A percentile compares a stretch with the other conserved stretches of the same genome.
phyloP scores from a whole-genome alignment of 2,113 vertebrate genomes.

The Tenrec ecaudatus region DNA sequence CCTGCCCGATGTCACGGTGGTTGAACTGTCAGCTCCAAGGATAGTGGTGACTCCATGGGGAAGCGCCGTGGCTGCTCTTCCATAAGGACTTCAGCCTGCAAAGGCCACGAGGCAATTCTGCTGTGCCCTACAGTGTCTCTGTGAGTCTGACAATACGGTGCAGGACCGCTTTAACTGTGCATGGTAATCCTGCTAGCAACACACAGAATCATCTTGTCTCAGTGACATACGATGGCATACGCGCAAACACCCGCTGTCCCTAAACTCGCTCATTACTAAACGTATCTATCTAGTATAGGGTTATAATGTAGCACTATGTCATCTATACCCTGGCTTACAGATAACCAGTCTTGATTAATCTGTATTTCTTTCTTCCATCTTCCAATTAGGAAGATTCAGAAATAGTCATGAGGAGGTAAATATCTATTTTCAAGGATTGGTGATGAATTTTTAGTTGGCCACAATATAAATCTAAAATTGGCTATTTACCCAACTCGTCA shows the following conservation, averaged over 20 bases:
- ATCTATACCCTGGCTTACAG: background rate
- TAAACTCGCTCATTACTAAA: background rate
- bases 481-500: background rate
- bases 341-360: background rate
- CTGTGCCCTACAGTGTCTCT: background rate
- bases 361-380: background rate
- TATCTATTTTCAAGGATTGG: background rate
- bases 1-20: background rate
- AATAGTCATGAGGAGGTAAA: background rate
- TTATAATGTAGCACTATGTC: background rate
- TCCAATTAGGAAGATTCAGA: background rate
- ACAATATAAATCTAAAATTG: slow-evolving; percentile 15
- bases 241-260: background rate
- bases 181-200: background rate
- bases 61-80: background rate
- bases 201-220: background rate
- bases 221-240: background rate
- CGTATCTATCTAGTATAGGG: background rate
- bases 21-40: background rate
- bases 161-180: background rate
- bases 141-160: background rate
- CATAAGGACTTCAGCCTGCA: background rate
- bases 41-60: background rate
- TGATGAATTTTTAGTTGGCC: background rate
- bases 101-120: background rate